Evolutionary conservation across 2,888 invertebrate species (phyloP).

Genomic region (Thumatha senex): DNA sequence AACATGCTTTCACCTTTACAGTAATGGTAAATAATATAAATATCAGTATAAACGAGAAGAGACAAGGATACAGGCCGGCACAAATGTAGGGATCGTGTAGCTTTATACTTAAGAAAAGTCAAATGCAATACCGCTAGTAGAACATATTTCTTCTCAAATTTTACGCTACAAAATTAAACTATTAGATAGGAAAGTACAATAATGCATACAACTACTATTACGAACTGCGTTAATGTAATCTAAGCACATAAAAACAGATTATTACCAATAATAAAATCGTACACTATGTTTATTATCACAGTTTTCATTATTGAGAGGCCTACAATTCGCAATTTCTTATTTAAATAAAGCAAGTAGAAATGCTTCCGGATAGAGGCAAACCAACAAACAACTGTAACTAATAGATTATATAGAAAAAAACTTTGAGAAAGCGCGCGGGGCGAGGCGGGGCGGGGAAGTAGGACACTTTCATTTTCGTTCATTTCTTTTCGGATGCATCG

Average conservation of each 20-base stretch:
- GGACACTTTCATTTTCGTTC: slow-evolving; percentile 83
- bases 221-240: slow-evolving; percentile 4
- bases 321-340: slow-evolving; percentile 21
- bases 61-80: no score
- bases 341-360: slow-evolving; percentile 36
- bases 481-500: slow-evolving; percentile 80
- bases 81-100: no score
- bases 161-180: no score
- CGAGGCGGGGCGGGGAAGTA: slow-evolving; percentile 59
- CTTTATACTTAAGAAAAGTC: no score
- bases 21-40: no score
- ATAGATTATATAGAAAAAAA: slow-evolving; percentile 73
- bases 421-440: slow-evolving; percentile 67
- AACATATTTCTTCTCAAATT: no score
- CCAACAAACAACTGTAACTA: slow-evolving; percentile 61
- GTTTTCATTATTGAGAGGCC: slow-evolving; percentile 16
- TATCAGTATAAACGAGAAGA: no score
- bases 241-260: background rate
- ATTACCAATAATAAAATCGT: slow-evolving; percentile 2
- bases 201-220: background rate
- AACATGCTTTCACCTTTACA: no score
- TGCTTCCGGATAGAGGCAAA: slow-evolving; percentile 54
- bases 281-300: slow-evolving; percentile 5
- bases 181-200: background rate
- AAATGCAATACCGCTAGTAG: no score